phyloP scores from a whole-genome alignment of 2,797 vertebrate genomes.

The Cirrhinus mrigala region DNA sequence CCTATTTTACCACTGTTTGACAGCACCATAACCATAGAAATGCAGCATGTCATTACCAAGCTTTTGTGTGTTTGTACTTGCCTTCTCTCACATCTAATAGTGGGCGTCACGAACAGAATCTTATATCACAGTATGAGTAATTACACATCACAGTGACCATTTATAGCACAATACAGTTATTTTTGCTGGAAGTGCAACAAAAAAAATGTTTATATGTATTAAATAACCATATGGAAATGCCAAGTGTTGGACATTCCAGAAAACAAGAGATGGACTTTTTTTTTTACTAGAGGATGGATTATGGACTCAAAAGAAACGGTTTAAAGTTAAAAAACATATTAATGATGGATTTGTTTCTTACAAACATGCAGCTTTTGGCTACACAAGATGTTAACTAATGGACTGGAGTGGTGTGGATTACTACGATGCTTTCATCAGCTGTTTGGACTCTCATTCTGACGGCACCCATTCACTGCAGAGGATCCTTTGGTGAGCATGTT shows the following conservation, averaged over 20 bases:
- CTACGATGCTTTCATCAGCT: too few relatives aligned
- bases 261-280: too few relatives aligned
- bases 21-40: not conserved
- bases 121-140: slow-evolving; percentile 12
- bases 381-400: too few relatives aligned
- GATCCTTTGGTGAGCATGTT: not conserved
- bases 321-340: too few relatives aligned
- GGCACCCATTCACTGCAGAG: too few relatives aligned
- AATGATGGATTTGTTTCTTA: too few relatives aligned
- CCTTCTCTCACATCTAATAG: not conserved
- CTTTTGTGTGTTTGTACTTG: not conserved
- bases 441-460: too few relatives aligned
- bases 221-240: not conserved
- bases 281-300: too few relatives aligned
- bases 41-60: not conserved
- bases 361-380: too few relatives aligned
- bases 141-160: not conserved
- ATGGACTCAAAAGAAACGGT: too few relatives aligned
- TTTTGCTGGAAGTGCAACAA: not conserved
- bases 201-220: not conserved
- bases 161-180: slow-evolving; percentile 3
- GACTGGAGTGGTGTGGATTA: too few relatives aligned
- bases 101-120: slow-evolving; percentile 5
- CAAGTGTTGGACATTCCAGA: not conserved
- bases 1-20: not conserved